Evolutionary conservation across 2,797 vertebrate genomes (phyloP), one percentile per base, ranked within the genome.

Genomic region (Rhodeus uyekii): DNA sequence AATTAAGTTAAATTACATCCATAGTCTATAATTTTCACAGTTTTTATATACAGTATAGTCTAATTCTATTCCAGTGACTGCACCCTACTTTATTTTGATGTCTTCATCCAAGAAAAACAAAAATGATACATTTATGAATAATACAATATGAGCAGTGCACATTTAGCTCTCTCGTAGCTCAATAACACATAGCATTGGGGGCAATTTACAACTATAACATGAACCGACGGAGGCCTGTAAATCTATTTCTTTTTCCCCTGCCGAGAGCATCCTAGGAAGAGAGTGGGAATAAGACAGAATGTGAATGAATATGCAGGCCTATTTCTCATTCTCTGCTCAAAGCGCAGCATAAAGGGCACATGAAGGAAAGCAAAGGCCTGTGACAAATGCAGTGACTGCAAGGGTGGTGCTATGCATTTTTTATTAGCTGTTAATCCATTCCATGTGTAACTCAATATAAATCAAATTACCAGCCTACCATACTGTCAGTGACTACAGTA

Each of bases 361-460:
- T 83, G 79, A 72, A 88, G 82, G 79, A 84, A 79, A 78, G 85
- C 79, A 88, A 73, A 83, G 73, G 73, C 77, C 50, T 50, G 58
- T 77, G 77, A 85, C 81, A 82, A 61, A 85, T 61, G 76, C 55
- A 71, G 68, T 64, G 76, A 85, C 86, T 46, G 80, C 60, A 75
- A 63, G 53, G 76, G 69, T 61, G 32, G 55, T 9, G 38, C 84
- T 74, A 84, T 88, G 85, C 82, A 89, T 87, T 79, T 85, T 85
- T 88, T 88, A 87, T 88, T 78, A 88, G 86, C 76, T 76, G 69
- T 77, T 84, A 88, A 89, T 89, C 86, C 81, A 83, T 87, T 88
- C 84, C 80, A 86, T 84, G 87, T 88, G 87, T 87, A 89, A 89
- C 82, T 85, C 86, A 77, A 86, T 87, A 89, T 87, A 88, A 89